Evolutionary conservation across 2,888 invertebrate genomes (phyloP), one percentile per base, ranked within the genome.

Genomic region (Sphaerophoria rueppellii): DNA sequence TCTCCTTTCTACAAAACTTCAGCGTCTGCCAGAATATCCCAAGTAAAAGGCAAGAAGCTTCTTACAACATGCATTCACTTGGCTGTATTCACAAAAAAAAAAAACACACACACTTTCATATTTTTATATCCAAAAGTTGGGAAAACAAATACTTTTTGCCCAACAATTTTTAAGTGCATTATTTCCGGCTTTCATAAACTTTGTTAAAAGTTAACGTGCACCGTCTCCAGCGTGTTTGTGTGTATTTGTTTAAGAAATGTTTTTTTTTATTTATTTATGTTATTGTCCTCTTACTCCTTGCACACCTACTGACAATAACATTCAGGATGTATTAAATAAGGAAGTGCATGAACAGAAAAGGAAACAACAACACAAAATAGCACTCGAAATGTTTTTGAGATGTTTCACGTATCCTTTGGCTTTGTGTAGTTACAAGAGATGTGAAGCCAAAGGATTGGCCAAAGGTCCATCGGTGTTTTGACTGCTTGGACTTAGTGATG

Each of bases 131-230:
- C 37, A 43, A 60, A 58, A 58, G 75, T 81, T 71, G 43, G 35
- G 43, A 40, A 60, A 70, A 76, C 61, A 43, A 32, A 61, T 75
- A 83, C 75, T 83, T 80, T 80, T 82, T 69, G 73, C 52, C 43
- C 70, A 78, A 70, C 57, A 79, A 71, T 82, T 82, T 85, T 85
- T 88, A 88, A 89, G 89, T 89, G 89, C 88, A 89, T 89, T 89
- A 89, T 89, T 89, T 89, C 89, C 89, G 89, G 88, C 88, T 89
- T 88, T 89, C 88, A 88, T 87, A 89, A 89, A 88, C 86, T 89
- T 88, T 87, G 75, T 75, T 86, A 61, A 58, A 69, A 69, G 75
- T 54, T 50, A 71, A 24, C 50, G 57, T 57, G 40, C 60, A 55
- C n/a, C 37, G 54, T 24, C 24, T 24, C 24, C 24, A 2, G 24